phyloP scores from a whole-genome alignment of 2,888 invertebrate species.

The Torymus auratus region DNA sequence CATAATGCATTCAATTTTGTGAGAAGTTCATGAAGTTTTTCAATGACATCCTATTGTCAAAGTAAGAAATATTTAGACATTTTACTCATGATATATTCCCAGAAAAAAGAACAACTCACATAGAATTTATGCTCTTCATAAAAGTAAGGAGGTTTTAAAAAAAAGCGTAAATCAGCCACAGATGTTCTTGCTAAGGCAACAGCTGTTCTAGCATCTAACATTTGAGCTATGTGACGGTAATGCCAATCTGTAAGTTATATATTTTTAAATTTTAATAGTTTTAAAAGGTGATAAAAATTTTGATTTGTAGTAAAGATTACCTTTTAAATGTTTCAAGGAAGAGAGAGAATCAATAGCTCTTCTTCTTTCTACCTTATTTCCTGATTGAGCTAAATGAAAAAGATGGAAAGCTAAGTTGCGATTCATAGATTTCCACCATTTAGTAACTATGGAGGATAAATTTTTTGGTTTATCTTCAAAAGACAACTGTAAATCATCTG shows the following conservation, averaged over 20 bases:
- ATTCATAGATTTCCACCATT: constrained; percentile 82
- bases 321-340: constrained; percentile 82
- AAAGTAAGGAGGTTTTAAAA: constrained; percentile 83
- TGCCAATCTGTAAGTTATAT: constrained; percentile 77
- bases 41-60: constrained; percentile 67
- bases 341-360: constrained; percentile 83
- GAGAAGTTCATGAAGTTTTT: constrained; percentile 68
- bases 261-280: constrained; percentile 16
- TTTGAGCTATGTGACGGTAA: constrained; percentile 87
- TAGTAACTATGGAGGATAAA: constrained; percentile 66
- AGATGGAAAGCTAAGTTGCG: constrained; percentile 83
- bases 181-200: constrained; percentile 86
- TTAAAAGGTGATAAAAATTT: constrained; percentile 20
- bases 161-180: constrained; percentile 85
- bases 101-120: constrained; percentile 67
- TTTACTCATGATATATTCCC: not conserved
- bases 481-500: constrained; percentile 63
- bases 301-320: constrained; percentile 61
- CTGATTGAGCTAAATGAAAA: constrained; percentile 82
- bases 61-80: constrained; percentile 52
- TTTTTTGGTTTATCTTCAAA: constrained; percentile 62
- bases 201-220: constrained; percentile 86
- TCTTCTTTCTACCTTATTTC: constrained; percentile 80
- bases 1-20: constrained; percentile 67
- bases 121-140: constrained; percentile 76